These are phyloP conservation scores for Scomber scombrus DNA, from an alignment of 2,113 vertebrate species.

Conservation along the genomic window DNA sequence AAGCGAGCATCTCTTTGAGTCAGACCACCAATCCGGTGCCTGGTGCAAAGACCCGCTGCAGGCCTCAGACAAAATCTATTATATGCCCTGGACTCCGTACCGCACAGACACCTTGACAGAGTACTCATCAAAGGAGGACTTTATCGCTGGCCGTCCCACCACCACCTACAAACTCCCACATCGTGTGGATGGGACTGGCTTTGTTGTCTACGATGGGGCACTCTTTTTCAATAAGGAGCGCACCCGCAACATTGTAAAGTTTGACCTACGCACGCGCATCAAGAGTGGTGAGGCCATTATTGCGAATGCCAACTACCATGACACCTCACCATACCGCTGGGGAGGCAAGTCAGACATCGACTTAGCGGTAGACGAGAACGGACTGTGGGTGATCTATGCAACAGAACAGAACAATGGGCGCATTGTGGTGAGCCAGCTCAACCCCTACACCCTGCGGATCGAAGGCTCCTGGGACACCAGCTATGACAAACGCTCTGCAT, in stretches of 20 bases:
- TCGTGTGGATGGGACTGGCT: conserved; percentile 96
- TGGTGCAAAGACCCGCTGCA: conserved; percentile 99
- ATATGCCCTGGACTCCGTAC: conserved; percentile 99
- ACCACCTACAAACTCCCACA: conserved; percentile 98
- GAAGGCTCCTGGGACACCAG: conserved; percentile 92
- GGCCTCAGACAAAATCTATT: conserved; percentile 99
- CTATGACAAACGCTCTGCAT: conserved; percentile 88
- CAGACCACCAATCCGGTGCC: conserved; percentile 97
- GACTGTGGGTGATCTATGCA: conserved; percentile 96
- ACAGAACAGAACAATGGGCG: conserved; percentile 93
- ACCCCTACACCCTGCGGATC: conserved; percentile 92
- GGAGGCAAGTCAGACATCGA: conserved; percentile 92
- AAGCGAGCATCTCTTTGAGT: conserved; percentile 98
- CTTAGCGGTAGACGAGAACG: conserved; percentile 92
- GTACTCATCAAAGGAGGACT: conserved; percentile 98
- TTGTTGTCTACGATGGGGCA: conserved; percentile 97
- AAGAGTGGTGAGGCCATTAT: conserved; percentile 99
- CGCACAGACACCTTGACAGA: conserved; percentile 96
- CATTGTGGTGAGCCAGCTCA: conserved; percentile 94
- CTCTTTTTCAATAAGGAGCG: conserved; percentile 99
- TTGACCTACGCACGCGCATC: conserved; percentile 95
- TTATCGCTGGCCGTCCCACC: conserved; percentile 96
- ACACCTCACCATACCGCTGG: conserved; percentile 93
- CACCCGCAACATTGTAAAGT: conserved; percentile 99
- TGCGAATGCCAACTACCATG: conserved; percentile 89